Evolutionary conservation across 1,140 invertebrate genomes (phyloP), one percentile per base, ranked within the genome.

Genomic region (Drosophila carrolli): DNA sequence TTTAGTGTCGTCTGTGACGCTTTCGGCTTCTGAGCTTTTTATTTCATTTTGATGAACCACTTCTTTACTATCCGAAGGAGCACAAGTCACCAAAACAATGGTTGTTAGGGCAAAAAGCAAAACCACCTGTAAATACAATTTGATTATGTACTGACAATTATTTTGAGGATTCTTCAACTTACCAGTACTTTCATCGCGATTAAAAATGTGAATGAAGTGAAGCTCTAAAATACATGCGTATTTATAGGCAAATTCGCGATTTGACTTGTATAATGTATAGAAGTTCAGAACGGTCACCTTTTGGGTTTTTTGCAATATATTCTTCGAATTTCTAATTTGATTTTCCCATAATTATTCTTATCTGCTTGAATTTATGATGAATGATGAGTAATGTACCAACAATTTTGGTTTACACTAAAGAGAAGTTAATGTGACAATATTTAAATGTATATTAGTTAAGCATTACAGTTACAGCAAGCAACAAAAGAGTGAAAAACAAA

Each of bases 401-500:
- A 23, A 23, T 23, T 23, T 23, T 23, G 3, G 23, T 23, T 23
- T 2, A 23, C 23, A 23, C 29, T 32, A 8, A 32, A 32, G 29
- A 32, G 29, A 32, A 32, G 6, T 32, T 32, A 32, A 32, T 32
- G 29, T 32, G 6, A 1, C 7, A 8, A 32, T 8, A 7, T 32
- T 6, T 32, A 32, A 32, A 32, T 32, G 29, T 32, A 6, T 32
- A 32, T 32, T 32, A 32, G 29, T 32, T 8, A 32, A 32, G 29
- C 29, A 8, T 32, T 32, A 8, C 29, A 2, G 6, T 32, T 32
- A n/a, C 19, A 62, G 16, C 47, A 35, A 41, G n/a, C 50, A 43
- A 67, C 63, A 51, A 56, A 51, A 56, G 23, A 77, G 44, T 50
- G 58, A 23, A 61, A 68, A 65, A 66, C 59, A 81, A 81, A 75